Base-by-base conservation (phyloP, 2,113 vertebrate genomes). In the Coreoperca whiteheadi region DNA sequence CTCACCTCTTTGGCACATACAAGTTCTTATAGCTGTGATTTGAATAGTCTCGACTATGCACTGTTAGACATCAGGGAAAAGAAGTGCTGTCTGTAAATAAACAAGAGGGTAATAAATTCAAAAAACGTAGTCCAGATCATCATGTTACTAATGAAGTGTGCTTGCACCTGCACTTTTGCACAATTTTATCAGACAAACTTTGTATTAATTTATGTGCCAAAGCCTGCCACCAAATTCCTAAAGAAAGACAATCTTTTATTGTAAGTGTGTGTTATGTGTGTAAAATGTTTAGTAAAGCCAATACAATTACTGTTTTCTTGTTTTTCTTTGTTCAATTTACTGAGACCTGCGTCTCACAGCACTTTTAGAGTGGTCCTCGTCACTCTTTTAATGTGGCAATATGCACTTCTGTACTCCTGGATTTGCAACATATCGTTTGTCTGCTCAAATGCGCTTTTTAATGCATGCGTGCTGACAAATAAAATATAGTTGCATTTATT, bases 1-100 rank as follows among this genome's bases (percentile, higher is more conserved):
- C 67, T 76, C 41, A 64, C 28, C 43, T 34, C 46, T 70, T 18
- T 59, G 48, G 11, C 69, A 79, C 74, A 72, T n/a, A 43, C 69
- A 83, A 68, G 48, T 3, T 68, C 57, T 69, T 64, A 18, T 21
- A 9, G 53, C 30, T 67, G 60, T 39, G 41, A 37, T 66, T 70
- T 77, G 39, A 81, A 65, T 32, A 67, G 88, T 59, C 34, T 76
- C 7, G 1, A 50, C 37, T 71, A 25, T 59, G 46, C 37, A 1
- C 12, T 6, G 46, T 69, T 20, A 65, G 77, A 65, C 21, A 30
- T 60, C 39, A 30, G 8, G 28, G 37, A 37, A 28, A 54, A 30
- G 21, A 86, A 43, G 70, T 69, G 54, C 6, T 6, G 25, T 51
- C 25, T 16, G 46, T 48, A 63, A 39, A 77, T 50, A 37, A 80